Percentiles rank a stretch among this genome's conserved stretches.
These are phyloP conservation scores for Drosophila neonasuta DNA, from an alignment of 2,888 invertebrate genomes.

Conservation along the genomic window DNA sequence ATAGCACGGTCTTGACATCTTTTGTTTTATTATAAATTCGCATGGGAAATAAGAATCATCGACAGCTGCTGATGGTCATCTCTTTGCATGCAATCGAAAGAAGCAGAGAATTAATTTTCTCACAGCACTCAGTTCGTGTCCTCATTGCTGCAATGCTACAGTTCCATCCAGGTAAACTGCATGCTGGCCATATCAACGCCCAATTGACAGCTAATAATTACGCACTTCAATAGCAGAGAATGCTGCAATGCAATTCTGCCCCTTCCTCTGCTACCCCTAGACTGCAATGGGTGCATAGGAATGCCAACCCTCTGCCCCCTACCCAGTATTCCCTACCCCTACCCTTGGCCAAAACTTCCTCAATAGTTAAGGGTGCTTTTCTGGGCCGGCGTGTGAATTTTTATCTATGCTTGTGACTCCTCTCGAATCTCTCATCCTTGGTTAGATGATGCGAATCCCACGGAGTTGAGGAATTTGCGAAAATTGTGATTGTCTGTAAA, in stretches of 20 bases:
- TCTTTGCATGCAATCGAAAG: constrained; percentile 1
- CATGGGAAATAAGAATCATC: constrained; percentile 14
- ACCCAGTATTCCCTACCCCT: constrained; percentile 1
- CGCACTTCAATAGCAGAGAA: constrained; percentile 35
- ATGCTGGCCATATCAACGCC: constrained; percentile 65
- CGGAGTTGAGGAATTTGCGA: constrained; percentile 39
- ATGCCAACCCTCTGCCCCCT: constrained; percentile 23
- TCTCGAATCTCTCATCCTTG: neutral
- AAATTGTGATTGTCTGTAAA: constrained; percentile 30
- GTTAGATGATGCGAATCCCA: constrained; percentile 47
- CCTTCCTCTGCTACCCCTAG: neutral
- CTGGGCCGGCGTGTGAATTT: constrained; percentile 61
- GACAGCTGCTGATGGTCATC: constrained; percentile 19
- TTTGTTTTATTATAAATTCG: constrained; percentile 1
- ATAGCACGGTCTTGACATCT: neutral
- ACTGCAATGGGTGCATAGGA: constrained; percentile 59
- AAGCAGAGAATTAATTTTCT: constrained; percentile 31
- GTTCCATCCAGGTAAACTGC: constrained; percentile 48
- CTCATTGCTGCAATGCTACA: neutral
- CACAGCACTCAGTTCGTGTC: constrained; percentile 29
- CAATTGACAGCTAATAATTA: constrained; percentile 78
- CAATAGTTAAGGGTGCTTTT: constrained; percentile 62
- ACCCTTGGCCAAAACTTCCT: neutral
- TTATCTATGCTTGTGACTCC: constrained; percentile 23
- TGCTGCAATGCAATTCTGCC: constrained; percentile 28